Conservation (phyloP, 2,797 vertebrate genomes). For the Leucoraja ocellata region DNA sequence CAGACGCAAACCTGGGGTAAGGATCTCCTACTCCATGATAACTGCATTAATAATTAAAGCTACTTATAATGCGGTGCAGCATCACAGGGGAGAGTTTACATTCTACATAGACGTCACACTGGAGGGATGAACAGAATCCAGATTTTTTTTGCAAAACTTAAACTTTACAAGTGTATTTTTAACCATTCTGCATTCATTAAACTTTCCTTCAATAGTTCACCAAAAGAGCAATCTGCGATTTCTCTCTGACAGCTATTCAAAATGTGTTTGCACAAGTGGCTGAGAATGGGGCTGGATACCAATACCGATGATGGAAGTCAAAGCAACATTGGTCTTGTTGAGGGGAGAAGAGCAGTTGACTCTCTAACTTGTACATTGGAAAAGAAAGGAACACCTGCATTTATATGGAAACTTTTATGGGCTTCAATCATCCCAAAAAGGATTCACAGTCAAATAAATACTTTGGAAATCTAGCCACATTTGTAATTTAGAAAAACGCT, state of each 20-base stretch:
- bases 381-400: no score
- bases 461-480: no score
- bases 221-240: background rate
- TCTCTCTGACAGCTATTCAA: background rate
- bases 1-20: background rate
- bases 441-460: no score
- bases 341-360: background rate
- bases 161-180: background rate
- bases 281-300: background rate
- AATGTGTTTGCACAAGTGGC: background rate
- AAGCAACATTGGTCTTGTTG: background rate
- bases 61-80: background rate
- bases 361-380: background rate
- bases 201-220: background rate
- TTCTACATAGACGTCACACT: background rate
- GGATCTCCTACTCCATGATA: background rate
- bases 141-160: background rate
- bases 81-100: no score
- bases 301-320: background rate
- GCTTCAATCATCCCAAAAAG: no score
- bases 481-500: no score
- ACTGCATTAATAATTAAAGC: background rate
- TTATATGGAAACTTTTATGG: no score
- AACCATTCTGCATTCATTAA: background rate
- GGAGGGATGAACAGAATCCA: background rate